Conservation (phyloP, 2,797 vertebrate genomes). For the Helicolenus hilgendorfi region DNA sequence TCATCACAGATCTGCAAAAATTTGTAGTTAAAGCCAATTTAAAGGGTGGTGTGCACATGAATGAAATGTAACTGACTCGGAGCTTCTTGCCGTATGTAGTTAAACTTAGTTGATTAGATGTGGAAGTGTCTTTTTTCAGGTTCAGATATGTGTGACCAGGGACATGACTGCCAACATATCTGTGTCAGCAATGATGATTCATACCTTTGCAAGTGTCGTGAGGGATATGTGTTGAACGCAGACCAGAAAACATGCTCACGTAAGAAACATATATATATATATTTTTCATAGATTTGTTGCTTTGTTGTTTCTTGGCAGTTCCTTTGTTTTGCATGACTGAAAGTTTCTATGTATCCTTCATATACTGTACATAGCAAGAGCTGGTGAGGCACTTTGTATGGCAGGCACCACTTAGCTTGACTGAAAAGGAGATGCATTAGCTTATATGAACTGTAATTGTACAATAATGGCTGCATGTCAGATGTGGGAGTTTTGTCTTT, state of each 20-base stretch:
- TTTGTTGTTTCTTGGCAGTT: background rate
- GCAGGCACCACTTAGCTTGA: background rate
- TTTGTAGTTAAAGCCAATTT: background rate
- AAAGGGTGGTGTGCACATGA: background rate
- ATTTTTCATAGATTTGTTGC: background rate
- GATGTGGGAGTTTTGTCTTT: background rate
- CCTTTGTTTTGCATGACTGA: background rate
- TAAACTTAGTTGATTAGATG: background rate
- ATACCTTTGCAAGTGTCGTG: too few relatives aligned
- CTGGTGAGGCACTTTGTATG: background rate
- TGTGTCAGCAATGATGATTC: too few relatives aligned
- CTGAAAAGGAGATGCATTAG: background rate
- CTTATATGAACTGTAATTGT: background rate
- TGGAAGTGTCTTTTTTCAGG: constrained; percentile 64
- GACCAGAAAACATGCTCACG: constrained; percentile 88
- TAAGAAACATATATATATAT: constrained; percentile 70
- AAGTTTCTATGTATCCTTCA: background rate
- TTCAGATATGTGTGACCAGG: constrained; percentile 65
- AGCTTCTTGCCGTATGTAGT: background rate
- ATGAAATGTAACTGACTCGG: background rate
- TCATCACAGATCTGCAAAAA: too few relatives aligned
- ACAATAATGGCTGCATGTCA: background rate
- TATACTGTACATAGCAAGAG: background rate
- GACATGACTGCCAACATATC: too few relatives aligned
- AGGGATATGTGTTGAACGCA: constrained; percentile 83